Evolutionary conservation across 2,113 vertebrate species (phyloP).

Genomic region (Pituophis catenifer): DNA sequence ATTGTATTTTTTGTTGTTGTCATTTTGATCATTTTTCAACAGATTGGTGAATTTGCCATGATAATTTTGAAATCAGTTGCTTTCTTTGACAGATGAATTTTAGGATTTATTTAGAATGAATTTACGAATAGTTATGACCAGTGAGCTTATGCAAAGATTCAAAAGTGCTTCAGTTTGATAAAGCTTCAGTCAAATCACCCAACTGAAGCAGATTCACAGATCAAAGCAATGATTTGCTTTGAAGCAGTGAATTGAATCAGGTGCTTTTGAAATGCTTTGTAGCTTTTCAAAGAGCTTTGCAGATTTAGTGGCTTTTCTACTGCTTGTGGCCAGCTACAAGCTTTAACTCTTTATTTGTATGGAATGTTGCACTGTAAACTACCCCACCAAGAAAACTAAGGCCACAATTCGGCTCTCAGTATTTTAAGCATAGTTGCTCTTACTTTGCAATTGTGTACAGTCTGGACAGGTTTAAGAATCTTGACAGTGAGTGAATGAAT

Average conservation of each 20-base stretch:
- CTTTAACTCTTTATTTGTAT: not conserved
- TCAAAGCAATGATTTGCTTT: not conserved
- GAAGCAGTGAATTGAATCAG: not conserved
- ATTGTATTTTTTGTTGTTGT: not conserved
- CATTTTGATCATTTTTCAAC: not conserved
- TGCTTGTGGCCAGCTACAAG: not conserved
- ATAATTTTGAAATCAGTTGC: conserved; percentile 4
- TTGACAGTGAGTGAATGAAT: not conserved
- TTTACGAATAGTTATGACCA: not conserved
- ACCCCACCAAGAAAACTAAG: not conserved
- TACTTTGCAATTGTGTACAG: not conserved
- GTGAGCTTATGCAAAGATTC: not conserved
- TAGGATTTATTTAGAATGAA: not conserved
- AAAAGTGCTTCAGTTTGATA: not conserved
- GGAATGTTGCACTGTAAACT: not conserved
- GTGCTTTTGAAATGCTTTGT: not conserved
- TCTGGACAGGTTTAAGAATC: not conserved
- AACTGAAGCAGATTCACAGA: not conserved
- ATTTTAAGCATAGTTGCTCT: not conserved
- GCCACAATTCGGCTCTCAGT: not conserved
- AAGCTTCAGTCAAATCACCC: not conserved
- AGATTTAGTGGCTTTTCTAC: not conserved
- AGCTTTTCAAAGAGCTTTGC: not conserved
- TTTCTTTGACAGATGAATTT: not conserved
- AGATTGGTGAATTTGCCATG: not conserved